These are phyloP conservation scores for Gymnocephalus cernua DNA, from an alignment of 2,113 vertebrate species.

Conservation along the genomic window DNA sequence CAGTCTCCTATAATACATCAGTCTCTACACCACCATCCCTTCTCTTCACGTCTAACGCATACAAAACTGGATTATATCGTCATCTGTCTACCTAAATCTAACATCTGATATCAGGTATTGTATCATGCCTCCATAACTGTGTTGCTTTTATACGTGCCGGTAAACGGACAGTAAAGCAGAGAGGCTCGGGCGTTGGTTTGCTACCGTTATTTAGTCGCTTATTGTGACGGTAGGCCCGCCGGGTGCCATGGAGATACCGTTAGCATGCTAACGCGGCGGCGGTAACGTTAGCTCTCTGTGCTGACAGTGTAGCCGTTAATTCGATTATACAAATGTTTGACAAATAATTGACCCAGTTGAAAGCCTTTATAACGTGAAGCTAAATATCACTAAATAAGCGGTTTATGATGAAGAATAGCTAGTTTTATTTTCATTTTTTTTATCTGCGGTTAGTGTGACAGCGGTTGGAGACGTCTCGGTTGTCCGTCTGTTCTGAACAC, in stretches of 20 bases:
- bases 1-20: too few species aligned
- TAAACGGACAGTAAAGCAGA: neutral
- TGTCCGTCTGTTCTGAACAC: conserved; percentile 6
- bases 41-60: neutral
- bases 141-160: neutral
- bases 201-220: conserved; percentile 38
- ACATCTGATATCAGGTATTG: conserved; percentile 66
- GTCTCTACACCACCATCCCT: conserved; percentile 53
- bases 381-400: rapidly evolving
- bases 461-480: conserved; percentile 25
- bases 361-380: neutral
- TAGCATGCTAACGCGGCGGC: conserved; percentile 67
- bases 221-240: conserved; percentile 55
- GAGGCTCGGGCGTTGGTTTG: conserved; percentile 29
- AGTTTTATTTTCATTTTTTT: neutral
- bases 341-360: rapidly evolving
- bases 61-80: conserved; percentile 34
- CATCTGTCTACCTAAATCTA: neutral
- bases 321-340: conserved; percentile 17
- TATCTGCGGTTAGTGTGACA: neutral
- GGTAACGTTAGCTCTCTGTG: neutral
- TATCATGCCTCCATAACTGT: too few species aligned
- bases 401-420: neutral
- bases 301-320: conserved; percentile 15
- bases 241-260: conserved; percentile 60